Evolutionary conservation across 1,140 invertebrate genomes (phyloP).

Genomic region (Aricia agestis): DNA sequence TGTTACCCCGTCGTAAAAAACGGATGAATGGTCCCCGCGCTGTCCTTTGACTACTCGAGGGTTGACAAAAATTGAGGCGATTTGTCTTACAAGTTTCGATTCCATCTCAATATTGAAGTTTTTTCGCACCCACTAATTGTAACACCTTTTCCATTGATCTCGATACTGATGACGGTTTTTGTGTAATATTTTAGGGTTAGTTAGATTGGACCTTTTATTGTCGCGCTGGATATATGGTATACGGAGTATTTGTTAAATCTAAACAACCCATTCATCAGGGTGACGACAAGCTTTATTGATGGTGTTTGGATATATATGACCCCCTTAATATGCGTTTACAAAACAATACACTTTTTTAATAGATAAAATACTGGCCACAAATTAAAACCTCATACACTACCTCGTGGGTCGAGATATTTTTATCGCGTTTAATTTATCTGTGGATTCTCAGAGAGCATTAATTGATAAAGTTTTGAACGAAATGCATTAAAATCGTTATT

Average conservation of each 20-base stretch:
- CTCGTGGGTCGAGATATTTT: slow-evolving; percentile 58
- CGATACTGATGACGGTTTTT: slow-evolving; percentile 34
- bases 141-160: slow-evolving; percentile 40
- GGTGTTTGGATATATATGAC: slow-evolving; percentile 23
- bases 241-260: slow-evolving; percentile 45
- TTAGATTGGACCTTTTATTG: slow-evolving; percentile 53
- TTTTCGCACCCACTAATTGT: slow-evolving; percentile 59
- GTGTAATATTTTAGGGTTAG: slow-evolving; percentile 17
- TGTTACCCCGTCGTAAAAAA: slow-evolving; percentile 56
- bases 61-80: slow-evolving; percentile 62
- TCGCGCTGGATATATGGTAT: slow-evolving; percentile 37
- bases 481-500: slow-evolving; percentile 18
- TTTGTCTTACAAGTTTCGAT: slow-evolving; percentile 66
- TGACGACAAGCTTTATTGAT: slow-evolving; percentile 44
- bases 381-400: slow-evolving; percentile 47
- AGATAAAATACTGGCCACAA: slow-evolving; percentile 36
- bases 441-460: slow-evolving; percentile 26
- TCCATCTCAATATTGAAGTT: slow-evolving; percentile 49
- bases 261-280: slow-evolving; percentile 59
- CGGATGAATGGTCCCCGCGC: slow-evolving; percentile 50
- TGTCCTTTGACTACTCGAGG: slow-evolving; percentile 50
- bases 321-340: slow-evolving; percentile 12
- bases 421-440: slow-evolving; percentile 41
- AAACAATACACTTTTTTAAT: not conserved
- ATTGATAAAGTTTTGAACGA: slow-evolving; percentile 21